Conservation (phyloP, 1,140 invertebrate species). For the Magallana angulata region DNA sequence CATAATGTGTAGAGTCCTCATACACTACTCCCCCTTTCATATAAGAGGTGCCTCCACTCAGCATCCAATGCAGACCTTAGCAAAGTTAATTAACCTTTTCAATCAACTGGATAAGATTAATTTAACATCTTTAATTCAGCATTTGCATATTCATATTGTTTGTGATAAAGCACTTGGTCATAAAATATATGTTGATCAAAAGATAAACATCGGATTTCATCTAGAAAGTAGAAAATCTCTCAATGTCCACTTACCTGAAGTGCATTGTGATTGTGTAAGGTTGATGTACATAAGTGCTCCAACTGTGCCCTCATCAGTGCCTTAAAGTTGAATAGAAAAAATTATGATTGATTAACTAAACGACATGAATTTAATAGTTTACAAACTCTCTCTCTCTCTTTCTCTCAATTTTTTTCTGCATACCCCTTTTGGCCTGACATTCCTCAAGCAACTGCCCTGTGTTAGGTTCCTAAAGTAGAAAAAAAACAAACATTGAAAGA, state of each 20-base stretch:
- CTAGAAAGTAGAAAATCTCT: too few species aligned
- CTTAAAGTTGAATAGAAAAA: not conserved
- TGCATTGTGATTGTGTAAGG: not conserved
- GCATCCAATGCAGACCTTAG: not conserved
- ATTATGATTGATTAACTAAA: too few species aligned
- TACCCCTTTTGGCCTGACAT: not conserved
- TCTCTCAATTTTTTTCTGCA: not conserved
- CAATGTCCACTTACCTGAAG: not conserved
- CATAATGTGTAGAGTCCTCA: not conserved
- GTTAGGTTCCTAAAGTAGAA: not conserved
- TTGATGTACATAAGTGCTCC: not conserved
- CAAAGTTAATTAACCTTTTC: too few species aligned
- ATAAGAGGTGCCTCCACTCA: not conserved
- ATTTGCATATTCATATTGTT: too few species aligned
- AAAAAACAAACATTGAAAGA: too few species aligned
- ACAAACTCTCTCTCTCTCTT: too few species aligned
- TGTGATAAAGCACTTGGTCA: too few species aligned
- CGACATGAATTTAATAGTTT: too few species aligned
- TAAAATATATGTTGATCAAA: too few species aligned
- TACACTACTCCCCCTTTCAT: slow-evolving; percentile 6
- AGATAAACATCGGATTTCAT: too few species aligned
- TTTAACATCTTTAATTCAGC: too few species aligned
- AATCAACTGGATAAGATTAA: too few species aligned
- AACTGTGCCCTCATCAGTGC: not conserved
- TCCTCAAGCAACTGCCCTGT: not conserved